phyloP scores from a whole-genome alignment of 37 sponge, comb jelly and placozoan species.

The Petrosia ficiformis region DNA sequence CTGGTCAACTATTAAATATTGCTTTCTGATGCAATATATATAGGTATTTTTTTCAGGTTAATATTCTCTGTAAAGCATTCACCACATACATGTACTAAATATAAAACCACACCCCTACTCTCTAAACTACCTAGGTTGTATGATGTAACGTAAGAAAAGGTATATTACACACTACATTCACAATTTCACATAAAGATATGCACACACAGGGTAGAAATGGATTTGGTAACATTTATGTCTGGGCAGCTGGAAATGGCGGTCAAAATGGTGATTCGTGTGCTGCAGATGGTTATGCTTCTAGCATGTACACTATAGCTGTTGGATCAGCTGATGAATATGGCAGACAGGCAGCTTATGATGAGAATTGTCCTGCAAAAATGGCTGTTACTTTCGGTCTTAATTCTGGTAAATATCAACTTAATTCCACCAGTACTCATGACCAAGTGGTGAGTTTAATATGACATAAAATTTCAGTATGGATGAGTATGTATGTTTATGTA shows the following conservation, averaged over 20 bases:
- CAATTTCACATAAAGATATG: neutral
- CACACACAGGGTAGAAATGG: conserved; percentile 81
- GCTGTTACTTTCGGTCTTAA: conserved; percentile 82
- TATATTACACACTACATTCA: too few relatives aligned
- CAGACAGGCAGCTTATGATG: conserved; percentile 84
- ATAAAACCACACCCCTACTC: too few relatives aligned
- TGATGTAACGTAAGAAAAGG: neutral
- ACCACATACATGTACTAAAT: neutral
- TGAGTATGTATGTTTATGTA: too few relatives aligned
- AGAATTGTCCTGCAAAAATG: conserved; percentile 83
- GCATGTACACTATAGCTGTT: conserved; percentile 88
- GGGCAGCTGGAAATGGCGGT: conserved; percentile 97
- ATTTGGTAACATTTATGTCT: conserved; percentile 84
- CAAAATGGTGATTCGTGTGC: conserved; percentile 79
- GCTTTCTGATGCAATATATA: too few relatives aligned
- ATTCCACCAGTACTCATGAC: neutral
- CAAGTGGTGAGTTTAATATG: conserved; percentile 36
- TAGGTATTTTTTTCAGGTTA: too few relatives aligned
- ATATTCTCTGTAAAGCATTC: too few relatives aligned
- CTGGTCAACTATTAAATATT: too few relatives aligned
- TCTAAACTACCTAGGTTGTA: neutral
- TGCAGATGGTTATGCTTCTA: conserved; percentile 91
- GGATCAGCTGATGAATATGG: conserved; percentile 74
- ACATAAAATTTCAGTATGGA: neutral
- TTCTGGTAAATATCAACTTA: conserved; percentile 25